Evolutionary conservation across 2,113 vertebrate genomes (phyloP).

Genomic region (Eptesicus fuscus): DNA sequence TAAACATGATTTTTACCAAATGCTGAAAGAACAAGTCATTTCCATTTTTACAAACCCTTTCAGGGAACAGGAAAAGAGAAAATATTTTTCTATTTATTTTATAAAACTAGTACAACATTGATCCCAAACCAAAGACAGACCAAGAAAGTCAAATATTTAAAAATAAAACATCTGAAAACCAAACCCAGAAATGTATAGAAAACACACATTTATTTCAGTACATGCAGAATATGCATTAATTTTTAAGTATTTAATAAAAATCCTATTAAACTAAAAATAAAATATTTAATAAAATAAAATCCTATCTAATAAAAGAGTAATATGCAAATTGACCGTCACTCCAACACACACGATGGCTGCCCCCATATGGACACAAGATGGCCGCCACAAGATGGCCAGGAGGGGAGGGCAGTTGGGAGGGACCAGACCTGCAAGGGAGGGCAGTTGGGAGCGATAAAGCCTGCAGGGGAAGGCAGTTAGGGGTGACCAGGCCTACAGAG

Average conservation of each 20-base stretch:
- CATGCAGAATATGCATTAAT: not conserved
- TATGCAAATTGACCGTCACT: no score
- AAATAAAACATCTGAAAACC: not conserved
- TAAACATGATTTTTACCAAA: slow-evolving; percentile 9
- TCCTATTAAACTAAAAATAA: not conserved
- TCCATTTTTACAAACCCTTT: not conserved
- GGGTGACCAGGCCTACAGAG: no score
- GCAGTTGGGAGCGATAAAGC: no score
- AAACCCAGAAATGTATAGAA: not conserved
- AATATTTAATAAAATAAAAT: no score
- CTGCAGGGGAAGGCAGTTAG: no score
- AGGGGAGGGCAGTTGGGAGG: no score
- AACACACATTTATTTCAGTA: not conserved
- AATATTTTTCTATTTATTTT: not conserved
- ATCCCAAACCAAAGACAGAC: not conserved
- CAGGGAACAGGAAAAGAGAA: not conserved
- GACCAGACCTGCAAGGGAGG: no score
- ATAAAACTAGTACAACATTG: not conserved
- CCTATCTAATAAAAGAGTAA: no score
- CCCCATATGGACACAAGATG: no score
- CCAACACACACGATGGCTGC: no score
- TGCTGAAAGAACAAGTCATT: not conserved
- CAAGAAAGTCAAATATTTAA: not conserved
- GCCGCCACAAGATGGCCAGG: no score
- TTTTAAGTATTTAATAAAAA: not conserved